These are phyloP conservation scores for Sanderia malayensis DNA, from an alignment of 30 jellyfish, hydroid and myxozoan species.

Conservation along the genomic window DNA sequence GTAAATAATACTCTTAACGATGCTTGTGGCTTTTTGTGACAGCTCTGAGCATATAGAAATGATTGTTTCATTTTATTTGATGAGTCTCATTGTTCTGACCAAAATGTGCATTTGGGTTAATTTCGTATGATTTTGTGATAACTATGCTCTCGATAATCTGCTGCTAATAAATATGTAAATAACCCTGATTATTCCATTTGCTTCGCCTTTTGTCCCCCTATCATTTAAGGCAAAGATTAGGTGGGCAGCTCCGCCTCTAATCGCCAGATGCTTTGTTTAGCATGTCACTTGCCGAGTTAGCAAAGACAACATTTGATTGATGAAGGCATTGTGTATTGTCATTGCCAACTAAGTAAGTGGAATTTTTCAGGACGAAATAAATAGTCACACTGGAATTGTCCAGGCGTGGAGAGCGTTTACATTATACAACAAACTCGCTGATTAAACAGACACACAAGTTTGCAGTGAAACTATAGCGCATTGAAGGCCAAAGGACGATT, in stretches of 20 bases:
- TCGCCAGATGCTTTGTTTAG: constrained; percentile 37
- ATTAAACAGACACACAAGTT: neutral
- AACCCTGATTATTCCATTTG: constrained; percentile 32
- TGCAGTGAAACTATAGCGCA: no score
- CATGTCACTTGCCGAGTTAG: constrained; percentile 21
- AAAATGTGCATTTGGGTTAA: constrained; percentile 18
- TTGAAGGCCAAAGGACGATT: no score
- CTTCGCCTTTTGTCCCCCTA: constrained; percentile 67
- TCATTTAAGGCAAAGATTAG: constrained; percentile 38
- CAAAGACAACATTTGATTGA: constrained; percentile 44
- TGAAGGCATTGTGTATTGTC: constrained; percentile 55
- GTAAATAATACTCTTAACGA: no score
- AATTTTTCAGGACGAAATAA: neutral
- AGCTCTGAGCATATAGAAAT: no score
- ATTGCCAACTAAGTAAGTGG: neutral
- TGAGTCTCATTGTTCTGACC: constrained; percentile 1
- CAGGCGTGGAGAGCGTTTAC: neutral
- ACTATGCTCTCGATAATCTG: constrained; percentile 7
- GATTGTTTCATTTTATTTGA: neutral
- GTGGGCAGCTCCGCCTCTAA: constrained; percentile 65
- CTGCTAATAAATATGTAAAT: constrained; percentile 54
- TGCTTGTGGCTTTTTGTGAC: no score
- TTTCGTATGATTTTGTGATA: constrained; percentile 7
- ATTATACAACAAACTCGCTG: neutral
- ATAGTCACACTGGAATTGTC: neutral